A percentile compares a stretch with the other conserved stretches of the same genome.
These are phyloP conservation scores for Ophioderma brevispina DNA, from an alignment of 35 echinoderm and acorn worm genomes.

Conservation along the genomic window DNA sequence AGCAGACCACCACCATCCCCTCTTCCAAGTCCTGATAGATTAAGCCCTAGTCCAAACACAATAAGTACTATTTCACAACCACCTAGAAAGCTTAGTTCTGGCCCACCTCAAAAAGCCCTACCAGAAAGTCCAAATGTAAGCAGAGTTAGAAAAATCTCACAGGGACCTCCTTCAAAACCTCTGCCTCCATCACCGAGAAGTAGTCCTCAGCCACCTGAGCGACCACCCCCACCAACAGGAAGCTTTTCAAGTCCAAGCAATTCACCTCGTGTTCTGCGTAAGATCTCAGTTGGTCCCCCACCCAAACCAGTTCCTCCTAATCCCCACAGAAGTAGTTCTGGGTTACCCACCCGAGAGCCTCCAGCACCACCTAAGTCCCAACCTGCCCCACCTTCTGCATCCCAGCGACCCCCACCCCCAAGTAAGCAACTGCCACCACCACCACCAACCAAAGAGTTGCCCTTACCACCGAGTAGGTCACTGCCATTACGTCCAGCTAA, in stretches of 20 bases:
- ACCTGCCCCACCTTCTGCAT: background rate
- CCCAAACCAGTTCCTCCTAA: slow-evolving; percentile 15
- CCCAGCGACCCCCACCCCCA: background rate
- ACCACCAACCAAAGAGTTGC: background rate
- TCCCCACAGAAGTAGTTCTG: slow-evolving; percentile 23
- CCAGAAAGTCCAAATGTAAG: background rate
- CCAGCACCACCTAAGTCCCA: background rate
- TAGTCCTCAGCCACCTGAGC: background rate
- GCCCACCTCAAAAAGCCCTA: background rate
- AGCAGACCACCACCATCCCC: background rate
- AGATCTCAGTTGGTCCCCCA: background rate
- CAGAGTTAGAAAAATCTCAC: background rate
- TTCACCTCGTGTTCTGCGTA: background rate
- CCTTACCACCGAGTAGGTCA: background rate
- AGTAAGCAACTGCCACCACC: background rate
- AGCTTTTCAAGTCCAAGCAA: background rate
- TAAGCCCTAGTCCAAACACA: background rate
- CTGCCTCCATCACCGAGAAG: slow-evolving; percentile 9
- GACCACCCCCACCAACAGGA: slow-evolving; percentile 30
- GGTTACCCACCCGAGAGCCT: background rate
- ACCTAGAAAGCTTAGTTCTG: background rate
- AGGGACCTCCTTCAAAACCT: background rate
- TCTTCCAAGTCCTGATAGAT: background rate
- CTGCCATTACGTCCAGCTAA: background rate
- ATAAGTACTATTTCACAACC: background rate